These are phyloP conservation scores for Drosophila robusta DNA, from an alignment of 2,888 invertebrate genomes.

Conservation along the genomic window DNA sequence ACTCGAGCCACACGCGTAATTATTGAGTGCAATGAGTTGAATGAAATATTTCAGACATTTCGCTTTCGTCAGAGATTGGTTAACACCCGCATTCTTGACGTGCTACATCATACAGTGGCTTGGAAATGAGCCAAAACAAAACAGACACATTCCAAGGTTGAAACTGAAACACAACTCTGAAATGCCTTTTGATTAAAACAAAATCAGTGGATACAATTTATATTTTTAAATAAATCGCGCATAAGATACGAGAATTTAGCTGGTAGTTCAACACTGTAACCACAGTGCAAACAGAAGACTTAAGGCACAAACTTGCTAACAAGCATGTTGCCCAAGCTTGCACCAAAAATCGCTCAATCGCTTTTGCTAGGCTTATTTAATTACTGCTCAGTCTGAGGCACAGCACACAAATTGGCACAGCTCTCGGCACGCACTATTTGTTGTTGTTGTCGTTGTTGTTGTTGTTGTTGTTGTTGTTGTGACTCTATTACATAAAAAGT, in stretches of 20 bases:
- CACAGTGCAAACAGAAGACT: constrained; percentile 63
- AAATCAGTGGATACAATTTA: background rate
- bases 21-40: constrained; percentile 7
- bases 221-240: too few species aligned
- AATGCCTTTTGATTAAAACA: background rate
- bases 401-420: constrained; percentile 52
- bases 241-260: background rate
- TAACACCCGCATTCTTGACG: constrained; percentile 35
- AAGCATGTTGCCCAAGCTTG: constrained; percentile 50
- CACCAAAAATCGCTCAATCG: constrained; percentile 28
- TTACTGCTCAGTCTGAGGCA: constrained; percentile 48
- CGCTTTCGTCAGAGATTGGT: constrained; percentile 10
- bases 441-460: too few species aligned
- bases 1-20: constrained; percentile 6
- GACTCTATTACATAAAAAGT: constrained; percentile 47
- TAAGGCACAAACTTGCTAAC: constrained; percentile 65
- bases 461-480: constrained; percentile 9
- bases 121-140: background rate
- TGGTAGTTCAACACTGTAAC: background rate
- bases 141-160: background rate
- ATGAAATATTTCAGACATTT: constrained; percentile 33
- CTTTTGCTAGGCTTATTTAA: constrained; percentile 57
- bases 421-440: constrained; percentile 47
- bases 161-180: background rate
- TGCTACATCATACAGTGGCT: constrained; percentile 7